These are phyloP conservation scores for Scomberomorus guttatus DNA, from an alignment of 2,797 vertebrate species.

Conservation along the genomic window DNA sequence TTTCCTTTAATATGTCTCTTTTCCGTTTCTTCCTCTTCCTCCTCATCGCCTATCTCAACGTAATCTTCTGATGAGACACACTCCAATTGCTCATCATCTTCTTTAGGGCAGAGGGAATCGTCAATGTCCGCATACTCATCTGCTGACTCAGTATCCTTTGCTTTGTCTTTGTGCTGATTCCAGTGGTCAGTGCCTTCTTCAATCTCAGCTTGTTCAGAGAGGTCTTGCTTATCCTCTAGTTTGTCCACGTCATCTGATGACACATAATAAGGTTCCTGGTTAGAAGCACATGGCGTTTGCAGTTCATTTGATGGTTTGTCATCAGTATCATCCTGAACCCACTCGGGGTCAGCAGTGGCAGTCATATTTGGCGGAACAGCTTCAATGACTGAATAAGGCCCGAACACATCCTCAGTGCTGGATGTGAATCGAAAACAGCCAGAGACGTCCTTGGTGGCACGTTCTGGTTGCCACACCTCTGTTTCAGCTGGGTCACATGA, in stretches of 20 bases:
- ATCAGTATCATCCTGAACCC: constrained; percentile 70
- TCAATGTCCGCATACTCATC: constrained; percentile 87
- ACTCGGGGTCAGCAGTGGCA: constrained; percentile 81
- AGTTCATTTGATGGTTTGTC: constrained; percentile 66
- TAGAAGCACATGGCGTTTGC: constrained; percentile 57
- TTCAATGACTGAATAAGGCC: constrained; percentile 87
- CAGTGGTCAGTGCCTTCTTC: constrained; percentile 51
- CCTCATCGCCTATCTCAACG: constrained; percentile 87
- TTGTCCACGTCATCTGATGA: constrained; percentile 83
- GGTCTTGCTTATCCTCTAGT: constrained; percentile 72
- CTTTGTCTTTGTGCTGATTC: constrained; percentile 55
- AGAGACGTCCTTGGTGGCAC: constrained; percentile 85
- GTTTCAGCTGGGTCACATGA: constrained; percentile 77
- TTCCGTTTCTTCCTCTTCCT: constrained; percentile 82
- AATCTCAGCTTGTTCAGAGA: constrained; percentile 51
- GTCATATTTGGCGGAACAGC: constrained; percentile 72
- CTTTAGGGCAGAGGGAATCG: constrained; percentile 70
- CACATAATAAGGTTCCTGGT: constrained; percentile 84
- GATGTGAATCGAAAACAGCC: constrained; percentile 85
- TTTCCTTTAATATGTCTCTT: constrained; percentile 81
- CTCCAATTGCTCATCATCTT: constrained; percentile 75
- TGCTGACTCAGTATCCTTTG: constrained; percentile 72
- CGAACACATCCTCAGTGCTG: constrained; percentile 85
- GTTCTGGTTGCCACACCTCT: constrained; percentile 86
- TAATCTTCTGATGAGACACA: constrained; percentile 87